Evolutionary conservation across 2,113 vertebrate genomes (phyloP), one percentile per base, ranked within the genome.

Genomic region (Australoheros scitulus): DNA sequence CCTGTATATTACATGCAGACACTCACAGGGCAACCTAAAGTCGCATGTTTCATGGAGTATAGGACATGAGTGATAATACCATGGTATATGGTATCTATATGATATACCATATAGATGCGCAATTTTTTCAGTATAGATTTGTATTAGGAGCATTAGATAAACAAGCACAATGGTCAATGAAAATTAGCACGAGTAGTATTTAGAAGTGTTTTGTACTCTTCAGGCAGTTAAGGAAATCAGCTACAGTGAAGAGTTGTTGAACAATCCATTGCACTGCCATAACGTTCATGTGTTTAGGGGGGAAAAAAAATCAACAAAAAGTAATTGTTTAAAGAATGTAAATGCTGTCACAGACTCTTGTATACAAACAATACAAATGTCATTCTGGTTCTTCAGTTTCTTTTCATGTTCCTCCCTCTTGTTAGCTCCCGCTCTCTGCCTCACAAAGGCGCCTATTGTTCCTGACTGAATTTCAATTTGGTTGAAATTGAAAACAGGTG

Each of bases 401-500:
- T 70, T 77, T 77, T 77, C 63, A 29, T 80, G 55, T 76, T 60
- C 74, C 75, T 50, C 77, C 1, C 59, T 76, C 57, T 57, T 6
- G 15, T 57, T 85, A 63, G 61, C 77, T 20, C 88, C 89, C 41
- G 41, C 81, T 93, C 86, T 29, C 57, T 3, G 61, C 74, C 80
- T 74, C 89, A 94, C 93, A 94, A 92, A 94, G 91, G 81, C 78
- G 1, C n/a, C 87, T 90, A 92, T 94, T 94, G 93, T 95, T 92
- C 81, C 80, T 61, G 77, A 82, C 87, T 80, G 88, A 84, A 91
- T 92, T 90, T 89, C 86, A 91, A 88, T 92, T 92, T 80, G 86
- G 84, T 82, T 83, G 79, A 93, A 94, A 95, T 93, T 92, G 92
- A 90, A 94, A 93, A 90, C 94, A 94, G 94, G 94, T 94, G 94